phyloP scores from a whole-genome alignment of 2,888 invertebrate genomes.

The Drosophila cracens region DNA sequence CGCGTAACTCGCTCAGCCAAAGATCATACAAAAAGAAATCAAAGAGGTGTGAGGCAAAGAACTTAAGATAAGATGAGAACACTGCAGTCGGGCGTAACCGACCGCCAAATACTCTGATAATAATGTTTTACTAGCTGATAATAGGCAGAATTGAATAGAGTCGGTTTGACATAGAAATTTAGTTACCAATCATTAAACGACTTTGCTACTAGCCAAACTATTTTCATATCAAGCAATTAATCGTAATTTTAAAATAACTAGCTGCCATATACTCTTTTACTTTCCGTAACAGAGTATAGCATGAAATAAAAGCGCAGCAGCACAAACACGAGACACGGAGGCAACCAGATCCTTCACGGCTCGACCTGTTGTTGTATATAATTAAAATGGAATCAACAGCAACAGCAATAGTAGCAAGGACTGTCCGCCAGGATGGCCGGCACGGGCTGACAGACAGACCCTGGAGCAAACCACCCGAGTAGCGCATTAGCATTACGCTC shows the following conservation, averaged over 20 bases:
- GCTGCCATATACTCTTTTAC: background rate
- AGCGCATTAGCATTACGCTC: slow-evolving; percentile 41
- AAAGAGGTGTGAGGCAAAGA: slow-evolving; percentile 38
- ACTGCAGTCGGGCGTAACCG: background rate
- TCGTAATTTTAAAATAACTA: too few relatives aligned
- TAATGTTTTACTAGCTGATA: background rate
- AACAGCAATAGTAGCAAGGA: slow-evolving; percentile 19
- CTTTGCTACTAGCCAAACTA: too few relatives aligned
- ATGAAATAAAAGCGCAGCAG: slow-evolving; percentile 37
- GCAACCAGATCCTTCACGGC: slow-evolving; percentile 35
- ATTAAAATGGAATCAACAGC: slow-evolving; percentile 64
- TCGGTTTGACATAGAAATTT: background rate
- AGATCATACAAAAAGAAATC: slow-evolving; percentile 61
- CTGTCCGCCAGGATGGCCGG: slow-evolving; percentile 8
- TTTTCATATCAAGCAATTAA: too few relatives aligned
- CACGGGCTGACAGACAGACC: slow-evolving; percentile 2
- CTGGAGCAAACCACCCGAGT: slow-evolving; percentile 16
- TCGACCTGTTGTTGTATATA: slow-evolving; percentile 65
- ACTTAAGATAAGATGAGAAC: background rate
- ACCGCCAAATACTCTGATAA: background rate
- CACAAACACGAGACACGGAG: slow-evolving; percentile 10
- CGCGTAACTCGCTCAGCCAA: slow-evolving; percentile 57
- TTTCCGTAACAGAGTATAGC: slow-evolving; percentile 1
- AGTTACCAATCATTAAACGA: background rate
- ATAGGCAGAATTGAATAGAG: background rate